Base-by-base conservation (phyloP, 1,140 invertebrate genomes). In the Ceratosolen solmsi region DNA sequence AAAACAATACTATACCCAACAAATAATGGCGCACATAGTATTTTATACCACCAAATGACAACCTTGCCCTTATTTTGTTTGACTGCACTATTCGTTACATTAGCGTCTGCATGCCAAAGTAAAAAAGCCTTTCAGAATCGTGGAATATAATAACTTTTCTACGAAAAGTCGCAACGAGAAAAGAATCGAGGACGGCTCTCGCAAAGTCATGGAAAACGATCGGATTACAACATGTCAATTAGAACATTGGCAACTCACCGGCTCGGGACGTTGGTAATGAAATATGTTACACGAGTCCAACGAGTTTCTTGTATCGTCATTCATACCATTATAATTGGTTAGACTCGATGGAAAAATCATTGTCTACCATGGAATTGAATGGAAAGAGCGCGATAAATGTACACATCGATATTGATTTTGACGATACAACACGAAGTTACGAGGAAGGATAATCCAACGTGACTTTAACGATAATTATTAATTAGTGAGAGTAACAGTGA, bases 141-240 rank as follows among this genome's bases (percentile, higher is more conserved):
- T 27, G 54, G 0, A 41, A 58, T 75, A 41, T 75, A 75, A 81
- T 70, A 81, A 81, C 41, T 75, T 75, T 75, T 80, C 79, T 71
- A 63, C 63, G 71, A 65, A 80, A 78, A 33, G 8, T 73, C 15
- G 54, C 20, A 17, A 9, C 13, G 70, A 68, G 30, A 49, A 77
- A 82, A 71, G 68, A 76, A 82, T 82, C 65, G 80, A 82, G 80
- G 80, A 41, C 79, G 22, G 60, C 22, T 70, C 8, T 60, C 30
- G 56, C 65, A 79, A 49, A 77, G 58, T 65, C 56, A 65, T 27
- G 58, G 70, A 30, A 71, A 80, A 80, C 63, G 79, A 75, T 81
- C 49, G n/a, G 73, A 54, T 76, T 82, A 71, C 80, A 71, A 82
- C 80, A 82, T 70, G 63, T 76, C 73, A 76, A 82, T 82, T 82